A percentile compares a stretch with the other conserved stretches of the same genome.
These are phyloP conservation scores for Tenodera sinensis DNA, from an alignment of 2,888 invertebrate species.

Conservation along the genomic window DNA sequence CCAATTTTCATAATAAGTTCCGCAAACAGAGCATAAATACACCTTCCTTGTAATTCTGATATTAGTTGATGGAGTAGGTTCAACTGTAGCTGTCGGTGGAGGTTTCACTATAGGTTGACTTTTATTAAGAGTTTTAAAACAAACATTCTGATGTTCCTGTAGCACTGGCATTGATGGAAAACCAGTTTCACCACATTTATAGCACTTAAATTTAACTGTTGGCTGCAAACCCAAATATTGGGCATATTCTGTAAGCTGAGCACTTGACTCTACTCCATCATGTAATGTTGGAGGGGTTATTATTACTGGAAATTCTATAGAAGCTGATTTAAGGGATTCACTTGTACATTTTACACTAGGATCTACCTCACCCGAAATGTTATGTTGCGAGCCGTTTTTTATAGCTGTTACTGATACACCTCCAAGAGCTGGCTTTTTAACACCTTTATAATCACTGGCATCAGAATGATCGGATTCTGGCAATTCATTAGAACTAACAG, in stretches of 20 bases:
- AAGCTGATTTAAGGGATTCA: not conserved
- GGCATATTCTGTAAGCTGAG: conserved; percentile 54
- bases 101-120: conserved; percentile 41
- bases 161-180: conserved; percentile 63
- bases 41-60: conserved; percentile 72
- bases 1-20: conserved; percentile 82
- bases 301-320: not conserved
- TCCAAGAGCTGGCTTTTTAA: conserved; percentile 23
- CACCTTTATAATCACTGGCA: conserved; percentile 18
- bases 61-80: conserved; percentile 47
- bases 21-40: conserved; percentile 77
- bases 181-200: conserved; percentile 66
- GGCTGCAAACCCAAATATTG: conserved; percentile 70
- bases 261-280: conserved; percentile 17
- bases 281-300: not conserved
- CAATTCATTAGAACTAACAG: not conserved
- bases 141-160: conserved; percentile 65
- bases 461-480: not conserved
- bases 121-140: conserved; percentile 42
- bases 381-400: not conserved
- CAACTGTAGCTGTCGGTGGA: conserved; percentile 48
- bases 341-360: not conserved
- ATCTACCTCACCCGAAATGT: not conserved
- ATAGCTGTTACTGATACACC: conserved; percentile 1
- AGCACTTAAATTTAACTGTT: conserved; percentile 68